Conservation (phyloP, 2,113 vertebrate genomes). For the Pachypanchax playfairii region DNA sequence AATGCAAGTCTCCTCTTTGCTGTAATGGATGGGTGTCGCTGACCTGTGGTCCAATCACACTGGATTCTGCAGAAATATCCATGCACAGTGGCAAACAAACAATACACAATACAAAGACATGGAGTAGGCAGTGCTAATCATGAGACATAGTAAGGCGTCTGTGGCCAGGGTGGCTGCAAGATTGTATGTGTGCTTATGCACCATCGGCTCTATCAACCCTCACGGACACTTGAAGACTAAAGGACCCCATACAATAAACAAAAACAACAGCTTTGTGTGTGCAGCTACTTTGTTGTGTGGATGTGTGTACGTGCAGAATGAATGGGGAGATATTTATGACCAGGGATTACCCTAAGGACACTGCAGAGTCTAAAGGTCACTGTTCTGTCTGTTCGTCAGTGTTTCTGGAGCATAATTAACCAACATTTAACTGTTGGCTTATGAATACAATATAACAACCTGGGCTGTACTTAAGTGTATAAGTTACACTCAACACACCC, state of each 20-base stretch:
- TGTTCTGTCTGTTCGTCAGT: constrained; percentile 43
- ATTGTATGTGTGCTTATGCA: constrained; percentile 26
- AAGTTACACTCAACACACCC: constrained; percentile 55
- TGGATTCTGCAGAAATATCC: constrained; percentile 80
- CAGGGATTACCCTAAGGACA: constrained; percentile 76
- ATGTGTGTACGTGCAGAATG: constrained; percentile 58
- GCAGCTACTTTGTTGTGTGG: constrained; percentile 24
- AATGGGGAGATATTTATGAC: constrained; percentile 76
- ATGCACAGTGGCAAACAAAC: constrained; percentile 81
- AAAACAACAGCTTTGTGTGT: constrained; percentile 3
- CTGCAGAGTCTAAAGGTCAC: constrained; percentile 76
- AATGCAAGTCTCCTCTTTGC: constrained; percentile 80
- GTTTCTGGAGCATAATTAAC: constrained; percentile 78
- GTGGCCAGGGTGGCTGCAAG: constrained; percentile 48
- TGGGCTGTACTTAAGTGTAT: constrained; percentile 28
- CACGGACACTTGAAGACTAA: constrained; percentile 46
- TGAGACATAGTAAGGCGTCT: constrained; percentile 68
- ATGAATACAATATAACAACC: constrained; percentile 75
- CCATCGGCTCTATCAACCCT: constrained; percentile 31
- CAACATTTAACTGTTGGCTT: constrained; percentile 77
- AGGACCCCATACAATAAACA: constrained; percentile 6
- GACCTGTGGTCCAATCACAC: constrained; percentile 80
- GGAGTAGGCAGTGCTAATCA: constrained; percentile 62
- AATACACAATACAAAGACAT: constrained; percentile 72
- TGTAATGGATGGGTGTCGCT: constrained; percentile 85